These are phyloP conservation scores for Drosophila nannoptera DNA, from an alignment of 1,140 invertebrate species.

Conservation along the genomic window DNA sequence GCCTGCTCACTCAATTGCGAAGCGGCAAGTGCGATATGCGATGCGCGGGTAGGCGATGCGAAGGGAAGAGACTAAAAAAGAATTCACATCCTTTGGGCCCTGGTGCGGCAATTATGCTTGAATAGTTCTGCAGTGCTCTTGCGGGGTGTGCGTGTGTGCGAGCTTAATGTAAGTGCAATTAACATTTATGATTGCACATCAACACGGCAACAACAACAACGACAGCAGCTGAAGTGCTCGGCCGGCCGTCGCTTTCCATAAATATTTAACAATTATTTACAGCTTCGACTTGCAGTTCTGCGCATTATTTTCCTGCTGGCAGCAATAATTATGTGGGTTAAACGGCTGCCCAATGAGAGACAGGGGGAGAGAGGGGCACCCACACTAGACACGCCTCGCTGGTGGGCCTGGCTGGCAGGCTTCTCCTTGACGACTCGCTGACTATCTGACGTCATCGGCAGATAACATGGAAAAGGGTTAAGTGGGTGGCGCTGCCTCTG, in stretches of 20 bases:
- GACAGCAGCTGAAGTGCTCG: slow-evolving; percentile 5
- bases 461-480: slow-evolving; percentile 77
- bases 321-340: slow-evolving; percentile 75
- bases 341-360: slow-evolving; percentile 46
- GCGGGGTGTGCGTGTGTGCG: background rate
- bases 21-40: background rate
- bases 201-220: slow-evolving; percentile 18
- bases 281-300: slow-evolving; percentile 66
- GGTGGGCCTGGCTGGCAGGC: slow-evolving; percentile 30
- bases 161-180: slow-evolving; percentile 51
- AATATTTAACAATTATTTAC: slow-evolving; percentile 71
- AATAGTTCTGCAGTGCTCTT: slow-evolving; percentile 39
- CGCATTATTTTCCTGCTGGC: slow-evolving; percentile 53
- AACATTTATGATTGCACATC: slow-evolving; percentile 61
- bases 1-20: slow-evolving; percentile 66
- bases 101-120: slow-evolving; percentile 59
- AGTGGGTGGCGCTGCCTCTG: slow-evolving; percentile 44
- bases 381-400: slow-evolving; percentile 13
- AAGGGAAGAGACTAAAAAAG: slow-evolving; percentile 42
- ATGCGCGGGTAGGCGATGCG: slow-evolving; percentile 32
- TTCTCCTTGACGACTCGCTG: slow-evolving; percentile 37
- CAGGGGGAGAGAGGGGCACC: slow-evolving; percentile 31
- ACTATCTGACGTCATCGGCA: slow-evolving; percentile 71
- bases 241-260: slow-evolving; percentile 30
- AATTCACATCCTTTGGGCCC: slow-evolving; percentile 58